phyloP scores from a whole-genome alignment of 2,797 vertebrate genomes.

The Myiothlypis coronata region DNA sequence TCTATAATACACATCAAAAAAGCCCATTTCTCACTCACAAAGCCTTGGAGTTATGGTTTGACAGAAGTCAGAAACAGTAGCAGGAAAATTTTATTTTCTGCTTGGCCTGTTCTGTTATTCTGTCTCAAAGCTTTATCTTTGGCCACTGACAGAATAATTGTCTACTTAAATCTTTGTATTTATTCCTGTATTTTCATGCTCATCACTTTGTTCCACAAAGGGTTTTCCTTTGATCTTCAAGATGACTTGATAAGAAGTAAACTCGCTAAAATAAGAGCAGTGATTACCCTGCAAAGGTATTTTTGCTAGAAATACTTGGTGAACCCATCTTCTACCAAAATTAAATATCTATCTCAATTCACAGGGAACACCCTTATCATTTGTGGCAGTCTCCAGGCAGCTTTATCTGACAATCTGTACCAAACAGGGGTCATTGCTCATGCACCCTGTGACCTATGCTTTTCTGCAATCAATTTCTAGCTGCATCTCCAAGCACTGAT shows the following conservation, averaged over 20 bases:
- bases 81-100: neutral
- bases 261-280: neutral
- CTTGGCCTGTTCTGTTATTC: neutral
- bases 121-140: neutral
- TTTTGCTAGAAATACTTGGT: neutral
- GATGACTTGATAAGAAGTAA: neutral
- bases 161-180: neutral
- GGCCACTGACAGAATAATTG: neutral
- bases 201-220: neutral
- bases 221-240: neutral
- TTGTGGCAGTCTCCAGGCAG: neutral
- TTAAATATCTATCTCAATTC: neutral
- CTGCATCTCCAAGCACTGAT: neutral
- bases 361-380: neutral
- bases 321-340: neutral
- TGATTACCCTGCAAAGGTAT: neutral
- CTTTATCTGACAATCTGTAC: neutral
- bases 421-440: neutral
- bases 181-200: neutral
- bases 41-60: neutral
- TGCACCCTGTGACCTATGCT: neutral
- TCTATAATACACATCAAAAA: neutral
- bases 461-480: neutral
- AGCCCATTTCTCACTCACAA: neutral
- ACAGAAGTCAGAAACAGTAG: neutral